Percentiles rank a stretch among this genome's conserved stretches.
Conservation (phyloP, 1,140 invertebrate genomes). For the Trichoplusia ni region DNA sequence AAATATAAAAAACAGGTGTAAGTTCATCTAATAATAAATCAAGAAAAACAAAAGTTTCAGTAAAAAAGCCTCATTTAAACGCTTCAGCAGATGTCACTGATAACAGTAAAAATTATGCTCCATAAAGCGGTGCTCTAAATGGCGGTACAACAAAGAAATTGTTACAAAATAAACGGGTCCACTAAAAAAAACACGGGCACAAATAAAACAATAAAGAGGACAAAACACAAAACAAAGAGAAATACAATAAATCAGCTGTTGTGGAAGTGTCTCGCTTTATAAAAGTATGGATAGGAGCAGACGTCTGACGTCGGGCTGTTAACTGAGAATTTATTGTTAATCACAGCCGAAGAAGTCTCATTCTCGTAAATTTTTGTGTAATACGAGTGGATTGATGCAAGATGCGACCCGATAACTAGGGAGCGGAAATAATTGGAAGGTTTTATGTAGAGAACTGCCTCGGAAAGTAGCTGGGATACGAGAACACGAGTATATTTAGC, state of each 20-base stretch:
- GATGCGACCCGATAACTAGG: constrained; percentile 58
- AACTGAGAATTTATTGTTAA: constrained; percentile 73
- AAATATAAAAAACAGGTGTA: too few relatives aligned
- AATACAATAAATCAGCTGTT: constrained; percentile 64
- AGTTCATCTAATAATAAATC: too few relatives aligned
- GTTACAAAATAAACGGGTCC: constrained; percentile 34
- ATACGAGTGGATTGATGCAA: constrained; percentile 68
- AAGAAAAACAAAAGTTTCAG: too few relatives aligned
- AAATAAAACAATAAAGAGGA: constrained; percentile 31
- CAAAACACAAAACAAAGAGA: constrained; percentile 57
- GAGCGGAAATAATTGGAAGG: constrained; percentile 64
- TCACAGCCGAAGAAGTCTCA: constrained; percentile 59
- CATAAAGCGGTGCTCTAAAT: constrained; percentile 10
- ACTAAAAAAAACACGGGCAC: constrained; percentile 30
- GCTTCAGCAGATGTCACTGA: constrained; percentile 27
- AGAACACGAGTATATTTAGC: constrained; percentile 24
- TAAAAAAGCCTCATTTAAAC: background rate
- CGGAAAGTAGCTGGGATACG: constrained; percentile 30
- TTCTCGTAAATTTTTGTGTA: constrained; percentile 74
- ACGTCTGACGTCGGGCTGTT: constrained; percentile 58
- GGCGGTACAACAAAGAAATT: constrained; percentile 36
- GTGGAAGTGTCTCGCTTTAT: constrained; percentile 48
- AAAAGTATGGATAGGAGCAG: constrained; percentile 48
- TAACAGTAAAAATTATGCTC: constrained; percentile 23
- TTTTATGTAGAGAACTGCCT: constrained; percentile 51